Evolutionary conservation across 2,888 invertebrate species (phyloP), one percentile per base, ranked within the genome.

Genomic region (Ormyrus rosae): DNA sequence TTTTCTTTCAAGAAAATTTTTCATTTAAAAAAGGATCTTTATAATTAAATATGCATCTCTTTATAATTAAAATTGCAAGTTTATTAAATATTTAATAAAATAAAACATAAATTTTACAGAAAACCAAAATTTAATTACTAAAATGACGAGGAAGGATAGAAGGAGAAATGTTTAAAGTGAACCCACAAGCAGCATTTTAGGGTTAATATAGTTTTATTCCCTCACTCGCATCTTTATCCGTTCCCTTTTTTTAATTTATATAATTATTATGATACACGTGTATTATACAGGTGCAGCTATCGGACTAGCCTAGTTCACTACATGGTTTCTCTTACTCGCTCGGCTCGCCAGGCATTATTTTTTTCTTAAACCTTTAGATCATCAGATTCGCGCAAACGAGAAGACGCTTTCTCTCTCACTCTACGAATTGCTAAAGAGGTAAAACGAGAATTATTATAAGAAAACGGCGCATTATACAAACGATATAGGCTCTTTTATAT

Each of bases 281-380:
- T 82, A 82, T 80, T 58, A 82, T 72, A 83, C 80, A 83, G 78
- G 82, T 84, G 83, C 82, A 82, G 83, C 83, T 82, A 81, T 83
- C 82, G 80, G 83, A 84, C 84, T 84, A 84, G 82, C 81, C 83
- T 84, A 82, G 80, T 82, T 82, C 82, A 83, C 83, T 83, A 82
- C 81, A 82, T 81, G 79, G 19, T 79, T 83, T 76, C 70, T 53
- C 50, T 73, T 61, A 45, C 72, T 74, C 73, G 73, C 75, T 78
- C 60, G 65, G 68, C 58, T 78, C 70, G 19, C 2, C 74, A 74
- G 63, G 68, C 56, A 70, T 75, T 50, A 56, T 9, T 51, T 46
- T 50, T 55, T 50, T 55, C 63, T 72, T 53, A 45, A 50, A 7
- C 13, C 45, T 51, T 51, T 50, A 11, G n/a, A 51, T 13, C 61